Conservation (phyloP, 2,797 vertebrate species). For the Peromyscus melanophrys region DNA sequence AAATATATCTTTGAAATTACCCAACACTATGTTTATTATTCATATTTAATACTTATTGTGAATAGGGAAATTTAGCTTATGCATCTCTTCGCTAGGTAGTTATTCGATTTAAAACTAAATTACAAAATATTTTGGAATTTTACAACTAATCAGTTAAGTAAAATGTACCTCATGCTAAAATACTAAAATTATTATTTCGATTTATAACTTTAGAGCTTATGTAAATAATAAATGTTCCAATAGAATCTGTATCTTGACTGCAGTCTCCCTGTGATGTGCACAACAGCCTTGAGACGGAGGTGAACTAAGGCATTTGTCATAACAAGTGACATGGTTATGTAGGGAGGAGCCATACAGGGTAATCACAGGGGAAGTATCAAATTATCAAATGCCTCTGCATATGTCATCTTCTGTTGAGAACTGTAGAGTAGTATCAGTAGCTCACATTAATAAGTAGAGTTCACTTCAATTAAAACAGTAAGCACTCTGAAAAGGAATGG, state of each 20-base stretch:
- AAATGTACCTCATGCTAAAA: constrained; percentile 46
- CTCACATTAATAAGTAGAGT: not conserved
- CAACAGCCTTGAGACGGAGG: not conserved
- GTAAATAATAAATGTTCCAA: not conserved
- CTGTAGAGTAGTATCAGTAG: not conserved
- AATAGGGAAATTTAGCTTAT: constrained; percentile 63
- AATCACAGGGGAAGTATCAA: not conserved
- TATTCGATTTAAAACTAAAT: constrained; percentile 26
- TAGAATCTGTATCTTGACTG: not conserved
- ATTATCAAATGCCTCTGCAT: not conserved
- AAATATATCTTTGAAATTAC: constrained; percentile 23
- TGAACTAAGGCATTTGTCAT: not conserved
- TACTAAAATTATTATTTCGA: constrained; percentile 60
- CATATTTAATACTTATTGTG: constrained; percentile 34
- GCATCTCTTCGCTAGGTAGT: not conserved
- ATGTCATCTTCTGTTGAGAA: not conserved
- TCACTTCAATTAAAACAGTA: constrained; percentile 35
- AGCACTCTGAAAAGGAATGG: not conserved
- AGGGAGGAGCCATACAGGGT: not conserved
- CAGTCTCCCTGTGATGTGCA: not conserved
- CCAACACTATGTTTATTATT: constrained; percentile 26
- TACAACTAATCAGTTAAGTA: constrained; percentile 57
- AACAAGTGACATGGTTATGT: not conserved
- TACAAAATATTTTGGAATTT: constrained; percentile 58
- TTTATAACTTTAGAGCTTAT: constrained; percentile 27